Evolutionary conservation across 64 coral and sea anemone species (phyloP), one percentile per base, ranked within the genome.

Genomic region (Stichodactyla helianthus): DNA sequence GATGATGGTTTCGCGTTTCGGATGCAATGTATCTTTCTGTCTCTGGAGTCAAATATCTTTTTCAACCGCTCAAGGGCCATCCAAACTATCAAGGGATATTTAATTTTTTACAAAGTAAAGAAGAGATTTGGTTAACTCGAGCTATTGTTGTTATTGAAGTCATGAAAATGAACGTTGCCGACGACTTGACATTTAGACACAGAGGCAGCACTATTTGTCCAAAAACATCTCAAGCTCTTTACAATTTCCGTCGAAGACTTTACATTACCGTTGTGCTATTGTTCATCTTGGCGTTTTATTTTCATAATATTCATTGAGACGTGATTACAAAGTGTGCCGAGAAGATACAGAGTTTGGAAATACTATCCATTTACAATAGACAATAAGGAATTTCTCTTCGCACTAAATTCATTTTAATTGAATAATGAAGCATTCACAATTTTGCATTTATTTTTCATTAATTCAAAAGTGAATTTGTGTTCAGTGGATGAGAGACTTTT

Each of bases 231-330:
- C 68, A 74, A 74, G 68, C 78, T 51, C 52, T 81, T 81, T 81
- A 16, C 78, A 81, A 81, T 81, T 81, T 81, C 78, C 78, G 78
- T 20, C 19, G 9, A n/a, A 51, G n/a, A 54, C 78, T 81, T 81
- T 81, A 81, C 78, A 81, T 81, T 52, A 52, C 50, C 52, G 19
- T 22, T 14, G 20, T 5, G 18, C 78, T 52, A 53, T 81, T 54
- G 50, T 81, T 18, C 12, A 1, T 5, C 25, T 31, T 52, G 78
- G 52, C 78, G 78, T 81, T 81, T 51, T 81, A 81, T 51, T 54
- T 81, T 81, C 52, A 12, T 11, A 54, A 81, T 81, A 81, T 81
- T 52, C 50, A 81, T 20, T 10, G 7, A 74, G 11, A 27, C 68
- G 25, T 25, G 8, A 70, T 58, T 70, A 22, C 65, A 70, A 70